Conservation (phyloP, 2,888 invertebrate species). For the Pandemis heparana region DNA sequence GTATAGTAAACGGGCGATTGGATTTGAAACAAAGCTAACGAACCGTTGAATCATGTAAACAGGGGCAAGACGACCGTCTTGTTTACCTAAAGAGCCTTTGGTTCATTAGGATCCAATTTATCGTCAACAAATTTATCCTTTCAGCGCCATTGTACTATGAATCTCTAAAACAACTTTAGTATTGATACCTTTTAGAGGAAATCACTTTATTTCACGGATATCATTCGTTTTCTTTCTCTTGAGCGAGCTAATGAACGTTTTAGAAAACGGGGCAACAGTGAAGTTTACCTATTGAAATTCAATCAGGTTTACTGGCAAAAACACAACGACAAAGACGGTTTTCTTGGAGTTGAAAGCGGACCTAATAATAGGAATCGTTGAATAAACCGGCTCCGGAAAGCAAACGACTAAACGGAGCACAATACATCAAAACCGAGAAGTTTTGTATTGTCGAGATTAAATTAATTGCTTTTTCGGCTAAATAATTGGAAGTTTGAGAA, state of each 20-base stretch:
- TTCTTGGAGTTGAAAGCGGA: constrained; percentile 68
- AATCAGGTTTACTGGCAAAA: constrained; percentile 49
- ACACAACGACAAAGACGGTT: constrained; percentile 58
- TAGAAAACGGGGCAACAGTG: constrained; percentile 10
- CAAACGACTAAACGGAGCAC: constrained; percentile 75
- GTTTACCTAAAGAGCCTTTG: constrained; percentile 85
- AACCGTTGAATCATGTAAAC: constrained; percentile 84
- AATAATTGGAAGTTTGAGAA: constrained; percentile 62
- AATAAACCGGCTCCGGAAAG: constrained; percentile 76
- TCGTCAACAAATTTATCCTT: constrained; percentile 84
- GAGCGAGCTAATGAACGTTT: constrained; percentile 1
- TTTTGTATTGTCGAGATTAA: constrained; percentile 80
- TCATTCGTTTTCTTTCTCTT: background rate
- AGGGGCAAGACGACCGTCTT: constrained; percentile 83
- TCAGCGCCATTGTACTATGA: constrained; percentile 61
- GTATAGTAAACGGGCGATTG: constrained; percentile 67
- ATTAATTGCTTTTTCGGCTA: constrained; percentile 78
- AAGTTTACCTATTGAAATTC: constrained; percentile 24
- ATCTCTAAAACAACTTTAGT: constrained; percentile 51
- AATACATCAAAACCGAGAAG: constrained; percentile 79
- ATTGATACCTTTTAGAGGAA: constrained; percentile 19
- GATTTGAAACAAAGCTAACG: constrained; percentile 85
- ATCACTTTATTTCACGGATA: constrained; percentile 19
- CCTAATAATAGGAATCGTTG: constrained; percentile 81
- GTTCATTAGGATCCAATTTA: constrained; percentile 86